Conservation (phyloP, 2,888 invertebrate genomes). For the Calameuta idolon region DNA sequence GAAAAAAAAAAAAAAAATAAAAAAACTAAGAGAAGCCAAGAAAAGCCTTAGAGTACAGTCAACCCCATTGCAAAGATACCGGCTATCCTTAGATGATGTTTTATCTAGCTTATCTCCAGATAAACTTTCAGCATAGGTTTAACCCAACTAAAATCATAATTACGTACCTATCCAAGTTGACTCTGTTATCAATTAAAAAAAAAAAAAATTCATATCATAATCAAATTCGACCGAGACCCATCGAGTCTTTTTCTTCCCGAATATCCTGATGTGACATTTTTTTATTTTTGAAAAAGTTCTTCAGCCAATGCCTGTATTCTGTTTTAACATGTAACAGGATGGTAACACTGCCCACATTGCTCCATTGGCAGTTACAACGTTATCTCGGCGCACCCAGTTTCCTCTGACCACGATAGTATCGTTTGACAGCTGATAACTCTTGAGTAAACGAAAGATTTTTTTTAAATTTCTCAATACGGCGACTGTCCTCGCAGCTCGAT, state of each 20-base stretch:
- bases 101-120: background rate
- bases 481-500: background rate
- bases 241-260: background rate
- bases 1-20: background rate
- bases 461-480: no score
- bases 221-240: background rate
- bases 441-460: background rate
- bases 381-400: constrained; percentile 48
- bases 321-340: background rate
- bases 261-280: background rate
- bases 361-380: constrained; percentile 14
- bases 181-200: no score
- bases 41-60: background rate
- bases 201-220: background rate
- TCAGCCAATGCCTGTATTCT: background rate
- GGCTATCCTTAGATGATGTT: background rate
- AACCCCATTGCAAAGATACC: background rate
- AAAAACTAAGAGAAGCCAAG: background rate
- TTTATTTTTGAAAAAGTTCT: background rate
- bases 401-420: constrained; percentile 39
- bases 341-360: background rate
- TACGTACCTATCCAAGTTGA: background rate
- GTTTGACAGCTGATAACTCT: constrained; percentile 36
- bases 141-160: background rate
- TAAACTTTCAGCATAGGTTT: background rate